Conservation (phyloP, 2,113 vertebrate genomes). For the Gobiocypris rarus region DNA sequence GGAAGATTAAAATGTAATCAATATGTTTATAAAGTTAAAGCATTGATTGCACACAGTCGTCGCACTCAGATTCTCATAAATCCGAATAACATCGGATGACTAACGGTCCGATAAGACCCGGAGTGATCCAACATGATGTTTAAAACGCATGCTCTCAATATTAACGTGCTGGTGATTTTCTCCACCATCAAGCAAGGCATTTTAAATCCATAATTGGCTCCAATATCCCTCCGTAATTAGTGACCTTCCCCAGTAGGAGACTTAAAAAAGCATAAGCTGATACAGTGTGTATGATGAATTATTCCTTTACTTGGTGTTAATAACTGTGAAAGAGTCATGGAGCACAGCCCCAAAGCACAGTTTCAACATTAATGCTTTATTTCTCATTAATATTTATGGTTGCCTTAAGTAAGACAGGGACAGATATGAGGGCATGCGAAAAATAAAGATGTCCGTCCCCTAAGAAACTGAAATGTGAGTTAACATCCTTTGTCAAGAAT, state of each 20-base stretch:
- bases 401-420: conserved; percentile 67
- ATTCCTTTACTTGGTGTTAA: conserved; percentile 79
- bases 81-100: conserved; percentile 56
- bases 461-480: conserved; percentile 15
- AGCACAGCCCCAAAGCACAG: conserved; percentile 74
- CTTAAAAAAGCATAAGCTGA: conserved; percentile 68
- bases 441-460: conserved; percentile 35
- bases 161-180: conserved; percentile 72
- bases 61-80: conserved; percentile 49
- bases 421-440: conserved; percentile 34
- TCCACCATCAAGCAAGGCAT: conserved; percentile 68
- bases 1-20: conserved; percentile 28
- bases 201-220: conserved; percentile 75
- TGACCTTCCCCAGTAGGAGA: conserved; percentile 69
- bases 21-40: conserved; percentile 43
- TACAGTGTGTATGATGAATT: conserved; percentile 74
- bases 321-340: conserved; percentile 75
- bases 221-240: conserved; percentile 74
- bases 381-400: conserved; percentile 79
- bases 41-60: conserved; percentile 25
- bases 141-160: conserved; percentile 70
- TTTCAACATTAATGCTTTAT: conserved; percentile 78
- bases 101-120: conserved; percentile 70
- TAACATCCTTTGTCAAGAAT: conserved; percentile 17
- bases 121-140: conserved; percentile 71